Base-by-base conservation (phyloP, 2,888 invertebrate genomes). In the Crioceris asparagi region DNA sequence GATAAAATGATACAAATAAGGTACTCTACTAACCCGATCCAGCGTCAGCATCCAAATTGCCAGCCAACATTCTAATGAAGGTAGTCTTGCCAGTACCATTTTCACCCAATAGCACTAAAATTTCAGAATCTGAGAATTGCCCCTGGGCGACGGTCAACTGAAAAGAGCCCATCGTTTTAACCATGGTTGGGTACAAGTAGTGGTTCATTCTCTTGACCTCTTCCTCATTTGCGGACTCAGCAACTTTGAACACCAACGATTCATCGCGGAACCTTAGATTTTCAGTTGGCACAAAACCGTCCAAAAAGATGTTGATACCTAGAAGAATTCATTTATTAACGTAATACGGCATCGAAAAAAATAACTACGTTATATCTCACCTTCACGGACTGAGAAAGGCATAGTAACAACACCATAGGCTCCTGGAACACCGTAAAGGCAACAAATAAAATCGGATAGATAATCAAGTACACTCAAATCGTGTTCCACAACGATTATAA, bases 11-110 rank as follows among this genome's bases (percentile, higher is more conserved):
- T 23, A 6, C 17, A 8, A 21, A 16, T 16, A 15, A 57, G 14
- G 3, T 25, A 25, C 25, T 11, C 14, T 26, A 29, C 16, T 51
- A 61, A 75, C 77, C 77, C 44, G 74, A 72, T 30, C 79, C 83
- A 29, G 70, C 83, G 69, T 98, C 96, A 2, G 97, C 88, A 51
- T 83, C 76, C 57, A 98, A 70, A 60, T 91, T 87, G 34, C 98
- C 98, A 53, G 98, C 98, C 58, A 98, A 70, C 90, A 99, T 91
- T 56, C 94, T 74, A 57, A 98, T 99, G 61, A 99, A 94, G 5
- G 98, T 99, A 0, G 98, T 98, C 68, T 99, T 98, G 31, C 98
- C 98, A 16, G 98, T 99, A 46, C 98, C 98, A 63, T 98, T 98
- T 65, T 99, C 98, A 26, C 86, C 86, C 41, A 98, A 74, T 60